Evolutionary conservation across 1,140 invertebrate species (phyloP).

Genomic region (Medauroidea extradentata): DNA sequence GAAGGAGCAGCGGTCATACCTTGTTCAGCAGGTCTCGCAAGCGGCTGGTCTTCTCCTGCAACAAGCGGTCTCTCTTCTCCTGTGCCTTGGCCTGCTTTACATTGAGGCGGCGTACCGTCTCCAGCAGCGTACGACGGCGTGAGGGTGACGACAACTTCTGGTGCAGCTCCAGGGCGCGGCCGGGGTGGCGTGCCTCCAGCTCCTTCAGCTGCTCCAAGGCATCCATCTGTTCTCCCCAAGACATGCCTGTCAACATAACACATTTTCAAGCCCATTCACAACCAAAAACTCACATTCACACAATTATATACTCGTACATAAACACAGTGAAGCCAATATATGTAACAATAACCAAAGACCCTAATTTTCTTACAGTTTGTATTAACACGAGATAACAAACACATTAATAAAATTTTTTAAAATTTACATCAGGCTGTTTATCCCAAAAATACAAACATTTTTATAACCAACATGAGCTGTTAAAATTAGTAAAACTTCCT

Average conservation of each 20-base stretch:
- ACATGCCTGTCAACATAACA: constrained; percentile 50
- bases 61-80: constrained; percentile 69
- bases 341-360: constrained; percentile 5
- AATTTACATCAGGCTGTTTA: too few species aligned
- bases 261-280: neutral
- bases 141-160: constrained; percentile 91
- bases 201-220: constrained; percentile 70
- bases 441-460: too few species aligned
- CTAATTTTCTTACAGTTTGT: too few species aligned
- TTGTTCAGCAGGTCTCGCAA: constrained; percentile 80
- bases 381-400: too few species aligned
- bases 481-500: too few species aligned
- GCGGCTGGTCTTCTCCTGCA: constrained; percentile 80
- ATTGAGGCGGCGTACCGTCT: constrained; percentile 75
- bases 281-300: constrained; percentile 14
- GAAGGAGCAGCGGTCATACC: constrained; percentile 46
- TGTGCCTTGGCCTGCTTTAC: constrained; percentile 83
- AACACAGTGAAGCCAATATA: constrained; percentile 1
- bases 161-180: constrained; percentile 83
- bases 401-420: too few species aligned
- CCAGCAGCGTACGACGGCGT: constrained; percentile 72
- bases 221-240: constrained; percentile 73
- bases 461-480: too few species aligned
- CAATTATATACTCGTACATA: too few species aligned
- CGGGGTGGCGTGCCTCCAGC: constrained; percentile 77